phyloP scores from a whole-genome alignment of 2,888 invertebrate species.

The Mesodorylaimus sp. region DNA sequence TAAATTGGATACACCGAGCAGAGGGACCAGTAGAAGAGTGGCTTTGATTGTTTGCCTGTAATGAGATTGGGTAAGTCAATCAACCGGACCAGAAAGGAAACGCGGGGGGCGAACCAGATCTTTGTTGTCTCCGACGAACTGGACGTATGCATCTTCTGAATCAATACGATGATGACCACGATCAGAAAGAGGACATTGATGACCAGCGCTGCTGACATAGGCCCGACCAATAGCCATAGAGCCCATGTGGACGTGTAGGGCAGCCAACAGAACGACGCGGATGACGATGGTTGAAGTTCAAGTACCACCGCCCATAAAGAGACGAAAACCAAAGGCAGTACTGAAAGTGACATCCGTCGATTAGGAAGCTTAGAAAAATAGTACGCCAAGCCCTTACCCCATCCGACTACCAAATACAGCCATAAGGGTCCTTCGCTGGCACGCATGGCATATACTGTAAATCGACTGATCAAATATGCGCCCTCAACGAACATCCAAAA shows the following conservation, averaged over 20 bases:
- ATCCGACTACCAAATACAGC: slow-evolving; percentile 3
- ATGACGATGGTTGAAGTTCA: not conserved
- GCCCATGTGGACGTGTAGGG: not conserved
- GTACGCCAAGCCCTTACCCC: too few species aligned
- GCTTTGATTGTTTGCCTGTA: slow-evolving; percentile 8
- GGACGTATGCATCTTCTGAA: not conserved
- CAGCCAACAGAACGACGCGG: not conserved
- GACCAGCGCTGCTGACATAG: not conserved
- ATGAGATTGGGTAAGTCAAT: not conserved
- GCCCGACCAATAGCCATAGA: not conserved
- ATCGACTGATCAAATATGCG: slow-evolving; percentile 12
- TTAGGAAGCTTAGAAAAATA: too few species aligned
- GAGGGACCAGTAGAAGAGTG: slow-evolving; percentile 4
- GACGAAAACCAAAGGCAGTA: not conserved
- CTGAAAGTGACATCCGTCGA: not conserved
- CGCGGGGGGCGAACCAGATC: not conserved
- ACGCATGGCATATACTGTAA: slow-evolving; percentile 1
- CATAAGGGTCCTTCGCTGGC: not conserved
- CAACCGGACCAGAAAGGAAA: not conserved
- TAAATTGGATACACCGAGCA: slow-evolving; percentile 4
- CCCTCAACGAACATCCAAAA: slow-evolving; percentile 73
- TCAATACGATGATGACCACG: not conserved
- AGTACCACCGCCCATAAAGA: not conserved
- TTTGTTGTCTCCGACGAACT: not conserved
- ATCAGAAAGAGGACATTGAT: not conserved